Evolutionary conservation across 1,140 invertebrate species (phyloP), one percentile per base, ranked within the genome.

Genomic region (Steinernema khuongi): DNA sequence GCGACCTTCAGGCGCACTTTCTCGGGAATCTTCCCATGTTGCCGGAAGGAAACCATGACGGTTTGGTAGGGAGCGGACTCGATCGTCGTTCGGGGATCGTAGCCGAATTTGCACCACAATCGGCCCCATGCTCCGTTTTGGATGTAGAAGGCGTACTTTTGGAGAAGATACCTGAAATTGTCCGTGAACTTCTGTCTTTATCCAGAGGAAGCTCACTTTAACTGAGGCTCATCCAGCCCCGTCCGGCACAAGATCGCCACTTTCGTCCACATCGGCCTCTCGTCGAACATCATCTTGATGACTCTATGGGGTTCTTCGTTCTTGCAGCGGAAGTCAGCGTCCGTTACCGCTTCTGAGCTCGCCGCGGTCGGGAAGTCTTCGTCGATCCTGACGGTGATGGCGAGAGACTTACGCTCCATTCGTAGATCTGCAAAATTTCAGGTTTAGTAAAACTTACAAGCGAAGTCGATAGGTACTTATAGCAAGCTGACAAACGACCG

Each of bases 141-240:
- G 50, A 85, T 84, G 70, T 86, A 85, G 66, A 85, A 85, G 4
- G 81, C 83, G 67, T 79, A 85, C 71, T 84, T 84, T 69, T 81
- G 84, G 19, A 84, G 73, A 4, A 84, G 66, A 22, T 74, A 60
- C 77, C 82, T 85, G 68, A 71, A 80, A 22, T 73, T n/a, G n/a
- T 31, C 29, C 31, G 17, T 26, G 31, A 68, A 0, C n/a, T 73
- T 77, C 28, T 31, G n/a, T 2, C 41, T 19, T 31, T 17, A 18
- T 26, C 77, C 1, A 19, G 1, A 19, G 1, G 29, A 71, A 31
- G 69, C 81, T 43, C 18, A 83, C 81, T 83, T 83, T 28, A 83
- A 67, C 11, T 81, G 17, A 0, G 2, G 67, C 11, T 85, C 84
- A 0, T 84, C 82, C 18, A 85, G 68, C 26, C 74, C 60, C 11